phyloP scores from a whole-genome alignment of 2,113 vertebrate species.

The Symphodus melops region DNA sequence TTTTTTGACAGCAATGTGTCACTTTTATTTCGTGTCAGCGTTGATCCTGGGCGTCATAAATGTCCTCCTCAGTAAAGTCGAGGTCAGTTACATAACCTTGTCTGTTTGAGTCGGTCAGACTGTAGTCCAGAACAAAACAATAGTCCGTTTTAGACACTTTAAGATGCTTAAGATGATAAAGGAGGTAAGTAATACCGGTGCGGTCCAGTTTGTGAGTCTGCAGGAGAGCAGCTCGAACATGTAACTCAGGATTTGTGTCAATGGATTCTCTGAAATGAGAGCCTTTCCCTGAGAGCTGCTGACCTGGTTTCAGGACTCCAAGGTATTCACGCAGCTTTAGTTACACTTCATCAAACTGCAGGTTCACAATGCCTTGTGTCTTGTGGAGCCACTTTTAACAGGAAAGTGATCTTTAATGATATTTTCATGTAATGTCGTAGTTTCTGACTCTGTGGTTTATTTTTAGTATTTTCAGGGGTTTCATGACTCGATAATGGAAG shows the following conservation, averaged over 20 bases:
- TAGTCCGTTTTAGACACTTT: background rate
- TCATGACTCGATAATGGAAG: too few relatives aligned
- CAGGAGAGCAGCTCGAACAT: background rate
- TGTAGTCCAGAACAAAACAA: background rate
- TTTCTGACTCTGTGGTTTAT: too few relatives aligned
- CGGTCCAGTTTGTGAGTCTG: background rate
- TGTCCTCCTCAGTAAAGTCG: background rate
- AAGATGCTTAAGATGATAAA: background rate
- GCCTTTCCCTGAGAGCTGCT: slow-evolving; percentile 1
- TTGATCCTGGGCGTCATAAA: background rate
- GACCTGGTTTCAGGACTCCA: slow-evolving; percentile 13
- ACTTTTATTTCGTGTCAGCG: too few relatives aligned
- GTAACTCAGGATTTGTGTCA: slow-evolving; percentile 21
- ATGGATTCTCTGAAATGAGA: slow-evolving; percentile 35
- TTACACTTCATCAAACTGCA: slow-evolving; percentile 12
- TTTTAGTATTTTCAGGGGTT: too few relatives aligned
- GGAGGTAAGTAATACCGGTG: background rate
- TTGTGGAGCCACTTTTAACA: too few relatives aligned
- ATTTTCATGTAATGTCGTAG: too few relatives aligned
- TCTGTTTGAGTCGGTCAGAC: background rate
- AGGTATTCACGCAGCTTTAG: slow-evolving; percentile 23
- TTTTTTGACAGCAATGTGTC: too few relatives aligned
- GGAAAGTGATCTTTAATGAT: too few relatives aligned
- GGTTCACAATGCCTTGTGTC: background rate
- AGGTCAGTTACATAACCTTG: background rate